Base-by-base conservation (phyloP, 2,797 vertebrate genomes). In the Dallia pectoralis region DNA sequence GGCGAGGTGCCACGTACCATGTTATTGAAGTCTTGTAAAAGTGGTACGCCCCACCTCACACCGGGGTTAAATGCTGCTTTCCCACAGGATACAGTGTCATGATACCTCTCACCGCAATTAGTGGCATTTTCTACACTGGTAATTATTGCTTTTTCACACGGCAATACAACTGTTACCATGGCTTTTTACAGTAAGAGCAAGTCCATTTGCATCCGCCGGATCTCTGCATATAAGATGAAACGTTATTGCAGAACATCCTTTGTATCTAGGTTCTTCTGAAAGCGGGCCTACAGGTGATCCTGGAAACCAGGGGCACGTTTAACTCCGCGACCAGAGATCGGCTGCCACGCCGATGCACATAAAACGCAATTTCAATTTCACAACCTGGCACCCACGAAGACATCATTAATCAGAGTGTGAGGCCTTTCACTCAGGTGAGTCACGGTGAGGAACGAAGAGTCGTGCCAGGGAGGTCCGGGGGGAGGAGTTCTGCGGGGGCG, bases 381-480 rank as follows among this genome's bases (percentile, higher is more conserved):
- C 79, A 77, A 86, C 89, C 85, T 89, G 89, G 86, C 87, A 90
- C 74, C 77, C 30, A 67, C 79, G 67, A 81, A 72, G 74, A 77
- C 73, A 49, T 79, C 80, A 83, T 76, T 79, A 81, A 85, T 84
- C 81, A 77, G 74, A 69, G 80, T 87, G 83, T 80, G 80, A 89
- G 80, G 84, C 90, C 93, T 93, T 93, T 93, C 85, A 89, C 86
- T 83, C 78, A 84, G 82, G 88, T 92, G 90, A 93, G 86, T 93
- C 93, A 94, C 80, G 75, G 83, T 74, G 85, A 59, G 85, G 71
- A 90, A 75, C n/a, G 11, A 62, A 81, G 79, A 72, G 19, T 4
- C 1, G 70, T 87, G 87, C 87, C 86, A 88, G 69, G 80, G 82
- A 89, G 84, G 79, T 82, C 85, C 76, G 81, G 81, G 82, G 82